Evolutionary conservation across 2,113 vertebrate genomes (phyloP), one percentile per base, ranked within the genome.

Genomic region (Toxotes jaculatrix): DNA sequence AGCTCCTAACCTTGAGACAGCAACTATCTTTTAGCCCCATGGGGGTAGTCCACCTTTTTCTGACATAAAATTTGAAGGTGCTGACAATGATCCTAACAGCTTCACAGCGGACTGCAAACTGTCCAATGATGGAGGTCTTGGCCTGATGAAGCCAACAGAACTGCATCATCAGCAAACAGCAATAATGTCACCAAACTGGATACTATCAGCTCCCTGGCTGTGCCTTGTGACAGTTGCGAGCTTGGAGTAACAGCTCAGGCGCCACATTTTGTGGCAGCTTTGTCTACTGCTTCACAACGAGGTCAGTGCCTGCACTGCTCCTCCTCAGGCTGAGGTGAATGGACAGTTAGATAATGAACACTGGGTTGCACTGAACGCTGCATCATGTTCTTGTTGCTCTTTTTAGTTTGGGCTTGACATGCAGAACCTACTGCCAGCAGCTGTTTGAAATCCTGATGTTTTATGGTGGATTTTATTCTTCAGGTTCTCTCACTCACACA

Each of bases 401-500:
- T 51, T 31, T 32, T 17, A 59, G 31, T 38, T 27, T 55, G 69
- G 2, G 11, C 21, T 5, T 40, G 42, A 17, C 23, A 59, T 38
- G n/a, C 34, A 43, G 13, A 34, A 61, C 5, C 11, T 51, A 42
- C 56, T 61, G 69, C 19, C 60, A 47, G 6, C 43, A 32, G 1
- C 36, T 4, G 12, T 63, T 70, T 73, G 53, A 55, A 32, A 55
- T 62, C 34, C 47, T 63, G 21, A 12, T 8, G 5, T 19, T 79
- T 69, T 43, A 74, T n/a, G 14, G 13, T 42, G 67, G 55, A 66
- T 60, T 76, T 70, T 60, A n/a, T 11, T 60, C 27, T 34, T 56
- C 5, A 65, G 31, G 49, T n/a, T 62, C 73, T 66, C 36, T 74
- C 84, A 75, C 12, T 82, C 63, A 53, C 17, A n/a, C 51, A 51